A percentile compares a stretch with the other conserved stretches of the same genome.
These are phyloP conservation scores for Cichladusa arquata DNA, from an alignment of 2,113 vertebrate genomes.

Conservation along the genomic window DNA sequence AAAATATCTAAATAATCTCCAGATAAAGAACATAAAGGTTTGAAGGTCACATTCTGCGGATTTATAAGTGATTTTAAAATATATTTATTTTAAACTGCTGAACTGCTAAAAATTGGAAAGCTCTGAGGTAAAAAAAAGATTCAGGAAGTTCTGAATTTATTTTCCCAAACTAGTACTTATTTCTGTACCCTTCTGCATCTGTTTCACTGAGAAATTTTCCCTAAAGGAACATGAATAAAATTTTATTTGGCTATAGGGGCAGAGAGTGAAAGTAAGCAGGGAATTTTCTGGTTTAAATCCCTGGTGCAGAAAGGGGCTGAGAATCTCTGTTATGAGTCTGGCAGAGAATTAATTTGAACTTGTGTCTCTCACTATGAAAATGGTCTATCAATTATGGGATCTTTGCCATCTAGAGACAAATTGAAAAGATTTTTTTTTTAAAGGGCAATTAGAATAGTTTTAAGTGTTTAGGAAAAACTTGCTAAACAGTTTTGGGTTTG, in stretches of 20 bases:
- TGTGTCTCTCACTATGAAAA: not conserved
- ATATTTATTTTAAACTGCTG: not conserved
- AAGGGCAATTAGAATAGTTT: not conserved
- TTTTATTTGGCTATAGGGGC: not conserved
- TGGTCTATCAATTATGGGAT: not conserved
- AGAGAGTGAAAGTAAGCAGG: not conserved
- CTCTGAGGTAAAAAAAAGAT: not conserved
- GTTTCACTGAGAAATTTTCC: not conserved
- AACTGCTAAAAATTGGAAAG: not conserved
- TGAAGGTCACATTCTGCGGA: not conserved
- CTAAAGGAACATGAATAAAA: not conserved
- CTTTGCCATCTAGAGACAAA: not conserved
- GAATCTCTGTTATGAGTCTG: not conserved
- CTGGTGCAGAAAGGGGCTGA: not conserved
- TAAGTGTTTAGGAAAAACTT: not conserved
- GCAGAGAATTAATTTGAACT: not conserved
- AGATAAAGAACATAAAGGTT: not conserved
- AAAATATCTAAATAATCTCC: not conserved
- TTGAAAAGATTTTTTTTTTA: not conserved
- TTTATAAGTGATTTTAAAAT: not conserved
- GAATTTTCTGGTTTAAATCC: not conserved
- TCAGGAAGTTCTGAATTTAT: not conserved
- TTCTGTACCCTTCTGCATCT: not conserved
- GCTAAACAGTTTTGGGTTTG: not conserved
- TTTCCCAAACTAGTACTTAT: not conserved